A percentile compares a stretch with the other conserved stretches of the same genome.
Evolutionary conservation across 2,797 vertebrate genomes (phyloP).

Genomic region (Pantherophis alleghaniensis): DNA sequence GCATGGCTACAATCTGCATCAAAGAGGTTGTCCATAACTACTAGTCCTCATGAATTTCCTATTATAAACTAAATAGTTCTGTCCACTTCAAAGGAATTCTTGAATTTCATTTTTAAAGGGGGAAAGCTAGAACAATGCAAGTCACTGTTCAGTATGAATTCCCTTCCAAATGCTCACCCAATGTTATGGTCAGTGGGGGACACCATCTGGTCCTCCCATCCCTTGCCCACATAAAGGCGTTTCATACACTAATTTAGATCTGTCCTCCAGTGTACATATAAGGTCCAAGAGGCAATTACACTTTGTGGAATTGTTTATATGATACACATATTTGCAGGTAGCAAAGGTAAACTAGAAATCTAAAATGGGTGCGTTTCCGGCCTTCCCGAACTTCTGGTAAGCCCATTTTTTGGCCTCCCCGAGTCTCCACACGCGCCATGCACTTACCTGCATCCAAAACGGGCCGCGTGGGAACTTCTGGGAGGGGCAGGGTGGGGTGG

Average conservation of each 20-base stretch:
- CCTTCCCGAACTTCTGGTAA: no score
- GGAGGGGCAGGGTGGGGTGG: no score
- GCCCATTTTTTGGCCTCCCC: no score
- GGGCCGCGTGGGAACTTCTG: no score
- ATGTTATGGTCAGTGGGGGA: background rate
- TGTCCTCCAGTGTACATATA: background rate
- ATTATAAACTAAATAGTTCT: background rate
- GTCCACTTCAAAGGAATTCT: constrained; percentile 23
- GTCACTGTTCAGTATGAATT: background rate
- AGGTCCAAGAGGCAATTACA: background rate
- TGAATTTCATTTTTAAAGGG: constrained; percentile 11
- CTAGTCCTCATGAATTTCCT: constrained; percentile 23
- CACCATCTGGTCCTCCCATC: background rate
- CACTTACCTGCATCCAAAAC: no score
- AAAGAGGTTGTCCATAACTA: constrained; percentile 18
- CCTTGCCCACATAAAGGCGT: background rate
- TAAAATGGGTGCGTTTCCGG: background rate
- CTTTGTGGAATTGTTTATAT: background rate
- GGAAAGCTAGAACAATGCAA: background rate
- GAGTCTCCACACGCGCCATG: no score
- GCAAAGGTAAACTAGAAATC: background rate
- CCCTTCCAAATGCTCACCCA: background rate
- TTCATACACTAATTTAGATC: background rate
- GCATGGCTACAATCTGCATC: background rate
- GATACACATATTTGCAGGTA: background rate